Percentiles rank a stretch among this genome's conserved stretches.
phyloP scores from a whole-genome alignment of 2,888 invertebrate genomes.

The Callosobruchus maculatus region DNA sequence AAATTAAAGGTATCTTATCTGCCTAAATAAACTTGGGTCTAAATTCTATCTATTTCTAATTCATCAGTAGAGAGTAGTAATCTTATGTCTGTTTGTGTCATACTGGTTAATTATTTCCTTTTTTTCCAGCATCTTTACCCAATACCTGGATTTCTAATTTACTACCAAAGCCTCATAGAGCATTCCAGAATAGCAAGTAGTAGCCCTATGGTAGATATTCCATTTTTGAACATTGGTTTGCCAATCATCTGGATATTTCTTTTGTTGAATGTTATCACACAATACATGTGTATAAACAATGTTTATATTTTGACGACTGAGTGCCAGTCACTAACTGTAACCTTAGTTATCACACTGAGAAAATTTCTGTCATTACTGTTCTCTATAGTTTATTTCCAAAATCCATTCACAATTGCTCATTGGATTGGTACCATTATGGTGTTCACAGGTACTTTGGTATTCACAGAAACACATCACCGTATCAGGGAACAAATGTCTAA shows the following conservation, averaged over 20 bases:
- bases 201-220: slow-evolving; percentile 58
- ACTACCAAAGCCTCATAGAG: slow-evolving; percentile 71
- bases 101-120: no score
- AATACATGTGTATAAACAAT: slow-evolving; percentile 91
- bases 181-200: slow-evolving; percentile 71
- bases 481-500: slow-evolving; percentile 6
- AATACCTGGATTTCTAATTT: slow-evolving; percentile 81
- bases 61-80: no score
- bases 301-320: slow-evolving; percentile 94
- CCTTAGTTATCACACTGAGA: slow-evolving; percentile 89
- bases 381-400: slow-evolving; percentile 91
- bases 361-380: slow-evolving; percentile 95
- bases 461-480: slow-evolving; percentile 21
- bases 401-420: slow-evolving; percentile 87
- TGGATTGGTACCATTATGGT: slow-evolving; percentile 89
- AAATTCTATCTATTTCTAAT: no score
- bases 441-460: slow-evolving; percentile 79
- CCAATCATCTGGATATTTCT: slow-evolving; percentile 78
- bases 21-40: no score
- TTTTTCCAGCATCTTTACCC: slow-evolving; percentile 77
- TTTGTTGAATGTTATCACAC: slow-evolving; percentile 79
- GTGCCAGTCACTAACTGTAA: slow-evolving; percentile 90
- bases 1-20: no score
- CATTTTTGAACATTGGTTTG: slow-evolving; percentile 58
- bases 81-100: no score